Conservation (phyloP, 2,888 invertebrate species). For the Platerodrilus igneus region DNA sequence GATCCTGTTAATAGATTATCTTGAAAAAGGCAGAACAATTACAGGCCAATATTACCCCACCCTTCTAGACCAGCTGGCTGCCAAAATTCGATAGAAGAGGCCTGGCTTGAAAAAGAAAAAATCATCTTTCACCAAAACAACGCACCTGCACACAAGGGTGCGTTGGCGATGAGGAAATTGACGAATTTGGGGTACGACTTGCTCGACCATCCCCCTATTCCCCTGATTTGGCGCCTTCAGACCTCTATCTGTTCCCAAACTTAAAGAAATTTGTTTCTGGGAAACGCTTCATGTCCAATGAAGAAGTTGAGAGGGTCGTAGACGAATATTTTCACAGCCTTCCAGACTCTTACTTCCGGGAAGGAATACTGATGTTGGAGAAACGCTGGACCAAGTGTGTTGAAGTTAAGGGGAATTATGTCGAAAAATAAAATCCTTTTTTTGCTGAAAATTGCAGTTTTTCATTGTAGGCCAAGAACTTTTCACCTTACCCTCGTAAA, state of each 20-base stretch:
- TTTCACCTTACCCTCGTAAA: too few relatives aligned
- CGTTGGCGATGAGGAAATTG: slow-evolving; percentile 18
- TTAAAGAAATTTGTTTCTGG: slow-evolving; percentile 14
- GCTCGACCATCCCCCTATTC: slow-evolving; percentile 14
- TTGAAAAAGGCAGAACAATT: slow-evolving; percentile 23
- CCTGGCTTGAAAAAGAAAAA: slow-evolving; percentile 26
- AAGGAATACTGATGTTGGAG: slow-evolving; percentile 6
- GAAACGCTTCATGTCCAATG: slow-evolving; percentile 6
- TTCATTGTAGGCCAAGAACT: too few relatives aligned
- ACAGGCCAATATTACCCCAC: slow-evolving; percentile 16
- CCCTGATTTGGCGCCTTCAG: slow-evolving; percentile 16
- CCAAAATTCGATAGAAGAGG: slow-evolving; percentile 16
- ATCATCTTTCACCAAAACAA: too few relatives aligned
- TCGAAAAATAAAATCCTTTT: slow-evolving; percentile 19
- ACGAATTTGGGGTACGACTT: slow-evolving; percentile 17
- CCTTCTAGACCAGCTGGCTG: slow-evolving; percentile 16
- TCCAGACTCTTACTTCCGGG: slow-evolving; percentile 6
- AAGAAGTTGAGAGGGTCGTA: slow-evolving; percentile 9
- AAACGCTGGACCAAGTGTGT: slow-evolving; percentile 13
- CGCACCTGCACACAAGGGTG: slow-evolving; percentile 22
- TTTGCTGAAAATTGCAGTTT: slow-evolving; percentile 4
- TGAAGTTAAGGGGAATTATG: slow-evolving; percentile 13
- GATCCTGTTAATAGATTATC: slow-evolving; percentile 20
- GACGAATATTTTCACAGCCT: slow-evolving; percentile 12
- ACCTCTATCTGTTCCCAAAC: slow-evolving; percentile 17